Conservation (phyloP, 2,797 vertebrate species). For the Gymnoscopelus microlampas region DNA sequence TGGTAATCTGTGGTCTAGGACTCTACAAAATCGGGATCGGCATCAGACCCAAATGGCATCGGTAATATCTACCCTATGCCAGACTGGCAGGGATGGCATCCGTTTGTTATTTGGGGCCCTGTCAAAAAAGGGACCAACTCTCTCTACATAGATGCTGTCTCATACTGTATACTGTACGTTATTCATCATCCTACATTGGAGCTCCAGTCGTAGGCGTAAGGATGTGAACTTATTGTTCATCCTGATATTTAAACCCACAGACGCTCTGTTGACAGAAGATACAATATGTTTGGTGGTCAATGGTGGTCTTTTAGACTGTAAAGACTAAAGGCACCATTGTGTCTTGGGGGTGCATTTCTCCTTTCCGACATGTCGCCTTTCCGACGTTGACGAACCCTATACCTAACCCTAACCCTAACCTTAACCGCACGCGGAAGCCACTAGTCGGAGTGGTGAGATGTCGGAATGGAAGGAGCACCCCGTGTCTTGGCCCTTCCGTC, state of each 20-base stretch:
- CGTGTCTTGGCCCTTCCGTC: not conserved
- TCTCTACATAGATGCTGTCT: not conserved
- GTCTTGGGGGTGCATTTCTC: no score
- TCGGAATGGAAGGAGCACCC: no score
- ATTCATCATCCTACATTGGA: not conserved
- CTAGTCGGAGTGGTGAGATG: no score
- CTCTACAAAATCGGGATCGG: no score
- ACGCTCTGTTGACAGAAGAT: not conserved
- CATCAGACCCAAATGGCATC: no score
- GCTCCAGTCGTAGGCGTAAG: not conserved
- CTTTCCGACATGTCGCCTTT: no score
- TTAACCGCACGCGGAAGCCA: no score
- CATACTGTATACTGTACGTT: not conserved
- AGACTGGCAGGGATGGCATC: slow-evolving; percentile 35
- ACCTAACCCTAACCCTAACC: no score
- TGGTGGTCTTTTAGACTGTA: not conserved
- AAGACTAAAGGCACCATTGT: slow-evolving; percentile 17
- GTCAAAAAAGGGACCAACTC: slow-evolving; percentile 14
- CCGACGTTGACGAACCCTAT: no score
- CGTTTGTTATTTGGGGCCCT: slow-evolving; percentile 48
- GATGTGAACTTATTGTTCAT: no score
- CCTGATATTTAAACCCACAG: not conserved
- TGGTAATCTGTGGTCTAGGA: no score
- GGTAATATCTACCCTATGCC: no score
- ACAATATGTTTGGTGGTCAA: not conserved